Conservation (phyloP, 2,797 vertebrate species). For the Echeneis naucrates region DNA sequence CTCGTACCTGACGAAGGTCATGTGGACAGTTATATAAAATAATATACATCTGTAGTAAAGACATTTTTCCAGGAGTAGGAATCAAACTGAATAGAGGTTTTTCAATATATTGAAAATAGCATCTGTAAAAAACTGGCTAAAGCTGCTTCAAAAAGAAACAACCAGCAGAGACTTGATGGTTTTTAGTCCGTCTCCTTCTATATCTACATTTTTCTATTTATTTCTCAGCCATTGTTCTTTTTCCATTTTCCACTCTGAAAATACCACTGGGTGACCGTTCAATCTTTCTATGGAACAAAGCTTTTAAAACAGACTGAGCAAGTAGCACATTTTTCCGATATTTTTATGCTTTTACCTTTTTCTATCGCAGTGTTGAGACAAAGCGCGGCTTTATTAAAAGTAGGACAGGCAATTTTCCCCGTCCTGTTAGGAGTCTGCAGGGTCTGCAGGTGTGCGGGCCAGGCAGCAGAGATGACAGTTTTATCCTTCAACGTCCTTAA, state of each 20-base stretch:
- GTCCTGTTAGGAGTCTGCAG: constrained; percentile 5
- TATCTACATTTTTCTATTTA: too few relatives aligned
- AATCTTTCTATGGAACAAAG: constrained; percentile 3
- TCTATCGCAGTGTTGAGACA: background rate
- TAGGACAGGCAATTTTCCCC: background rate
- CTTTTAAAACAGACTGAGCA: constrained; percentile 3
- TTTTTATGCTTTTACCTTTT: background rate
- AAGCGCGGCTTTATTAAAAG: constrained; percentile 12
- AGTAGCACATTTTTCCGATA: background rate
- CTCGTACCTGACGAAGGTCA: too few relatives aligned
- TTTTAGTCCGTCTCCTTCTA: too few relatives aligned
- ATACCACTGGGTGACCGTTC: background rate
- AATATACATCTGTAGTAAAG: too few relatives aligned
- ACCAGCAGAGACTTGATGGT: too few relatives aligned
- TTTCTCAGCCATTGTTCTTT: background rate
- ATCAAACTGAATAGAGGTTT: too few relatives aligned
- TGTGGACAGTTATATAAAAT: too few relatives aligned
- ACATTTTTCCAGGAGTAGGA: too few relatives aligned
- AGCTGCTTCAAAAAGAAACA: too few relatives aligned
- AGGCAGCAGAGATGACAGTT: constrained; percentile 14
- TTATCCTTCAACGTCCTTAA: constrained; percentile 26
- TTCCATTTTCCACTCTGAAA: background rate
- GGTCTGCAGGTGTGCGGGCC: background rate
- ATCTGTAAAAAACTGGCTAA: too few relatives aligned
- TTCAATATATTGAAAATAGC: too few relatives aligned